Base-by-base conservation (phyloP, 2,113 vertebrate species). In the Grantiella picta region DNA sequence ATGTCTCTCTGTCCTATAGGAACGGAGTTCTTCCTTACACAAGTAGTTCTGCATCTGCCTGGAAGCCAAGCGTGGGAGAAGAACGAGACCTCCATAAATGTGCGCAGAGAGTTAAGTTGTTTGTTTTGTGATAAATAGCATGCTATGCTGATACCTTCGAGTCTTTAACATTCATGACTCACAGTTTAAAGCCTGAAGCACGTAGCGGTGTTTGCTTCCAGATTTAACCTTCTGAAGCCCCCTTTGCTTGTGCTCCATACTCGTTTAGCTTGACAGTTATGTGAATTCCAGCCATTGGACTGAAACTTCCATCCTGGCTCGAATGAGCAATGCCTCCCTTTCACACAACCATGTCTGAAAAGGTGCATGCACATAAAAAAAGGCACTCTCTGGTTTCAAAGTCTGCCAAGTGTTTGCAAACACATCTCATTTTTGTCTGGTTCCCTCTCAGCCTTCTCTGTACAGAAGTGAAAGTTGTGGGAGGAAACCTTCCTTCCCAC, bases 61-160 rank as follows among this genome's bases (percentile, higher is more conserved):
- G 29, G 29, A 77, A 95, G 52, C 21, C 35, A 80, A 69, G 57
- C 0, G 6, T 47, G n/a, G 60, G 66, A 92, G 64, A 92, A 77
- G 54, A 89, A 81, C 0, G 0, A 95, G 54, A 65, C 75, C 61
- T 87, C 85, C 85, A 35, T 79, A 95, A 91, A 85, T 59, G 78
- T 5, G 2, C 60, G 95, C 70, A 80, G 85, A 42, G 63, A 85
- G 49, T 90, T 90, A 81, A 86, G 59, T 53, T 86, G 88, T 92
- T 95, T 96, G 82, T 82, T 96, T 90, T 94, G 75, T 71, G 87
- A 88, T 68, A 91, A 91, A 95, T 59, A 85, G 35, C 69, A 63
- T 31, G 47, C 38, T 91, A 65, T 54, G 33, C 50, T 76, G 87
- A 82, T 95, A 89, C 63, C 66, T 95, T 82, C 82, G 94, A 95